Percentiles rank a stretch among this genome's conserved stretches.
Conservation (phyloP, 1,140 invertebrate species). For the Augochlora pura region DNA sequence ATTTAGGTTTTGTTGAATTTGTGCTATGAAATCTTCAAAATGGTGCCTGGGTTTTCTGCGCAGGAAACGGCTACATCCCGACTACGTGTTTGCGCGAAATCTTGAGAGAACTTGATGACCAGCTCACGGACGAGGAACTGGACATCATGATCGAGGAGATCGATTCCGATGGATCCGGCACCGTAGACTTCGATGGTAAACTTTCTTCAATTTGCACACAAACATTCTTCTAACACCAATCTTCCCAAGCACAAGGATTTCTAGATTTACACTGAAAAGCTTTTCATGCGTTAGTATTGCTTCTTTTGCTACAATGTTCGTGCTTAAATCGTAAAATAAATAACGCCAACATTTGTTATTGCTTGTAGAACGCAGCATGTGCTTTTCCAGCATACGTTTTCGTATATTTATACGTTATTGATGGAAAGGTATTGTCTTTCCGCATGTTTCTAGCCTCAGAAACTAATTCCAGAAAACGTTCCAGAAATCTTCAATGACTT, state of each 20-base stretch:
- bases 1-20: background rate
- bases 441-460: background rate
- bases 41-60: conserved; percentile 6
- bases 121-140: conserved; percentile 94
- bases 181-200: conserved; percentile 89
- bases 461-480: background rate
- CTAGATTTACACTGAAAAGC: background rate
- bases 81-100: conserved; percentile 95
- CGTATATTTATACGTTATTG: conserved; percentile 41
- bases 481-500: no score
- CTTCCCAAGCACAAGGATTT: no score
- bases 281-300: background rate
- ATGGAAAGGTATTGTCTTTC: conserved; percentile 16
- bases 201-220: background rate
- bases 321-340: background rate
- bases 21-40: background rate
- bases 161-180: conserved; percentile 95
- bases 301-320: background rate
- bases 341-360: background rate
- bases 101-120: conserved; percentile 94
- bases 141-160: conserved; percentile 98
- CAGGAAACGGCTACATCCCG: conserved; percentile 97
- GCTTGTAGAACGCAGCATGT: background rate
- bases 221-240: background rate
- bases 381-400: background rate